Base-by-base conservation (phyloP, 2,113 vertebrate genomes). In the Nanger granti region DNA sequence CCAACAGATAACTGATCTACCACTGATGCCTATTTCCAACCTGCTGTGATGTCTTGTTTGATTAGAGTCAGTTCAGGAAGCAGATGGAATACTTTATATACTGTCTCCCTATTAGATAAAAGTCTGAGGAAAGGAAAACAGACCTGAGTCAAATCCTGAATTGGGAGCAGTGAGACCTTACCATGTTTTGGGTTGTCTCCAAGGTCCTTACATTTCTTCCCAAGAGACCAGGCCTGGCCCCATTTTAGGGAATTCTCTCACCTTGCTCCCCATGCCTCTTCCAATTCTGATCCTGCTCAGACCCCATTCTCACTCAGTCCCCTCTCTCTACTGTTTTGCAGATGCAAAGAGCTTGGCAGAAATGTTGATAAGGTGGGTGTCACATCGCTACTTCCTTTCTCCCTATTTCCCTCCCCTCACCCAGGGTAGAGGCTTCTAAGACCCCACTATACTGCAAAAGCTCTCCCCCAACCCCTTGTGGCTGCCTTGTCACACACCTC, bases 341-440 rank as follows among this genome's bases (percentile, higher is more conserved):
- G 99, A 99, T 98, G 99, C 99, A 4, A 99, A 99, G 98, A 99
- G 99, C 97, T 98, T 99, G 98, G 99, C 99, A 87, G 99, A 99
- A 97, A 99, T 99, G 99, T 98, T 99, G 73, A 99, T 99, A 99
- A 99, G 99, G 99, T 99, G 97, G 13, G 99, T 97, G 5, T 31
- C 52, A 26, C 13, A 18, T 4, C 5, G 8, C 41, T 54, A 20
- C 14, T 79, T 31, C 54, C 31, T 92, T 24, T 94, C 24, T 79
- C 26, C 64, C 69, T 29, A 86, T 94, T 31, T 5, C 31, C 37
- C 3, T 87, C 28, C 31, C 66, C 34, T 49, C 15, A 76, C 90
- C 24, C 93, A 93, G 52, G 44, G 83, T n/a, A 93, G 44, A 60
- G 60, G 54, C 66, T 9, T 14, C 31, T 29, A 3, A 8, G 5